Evolutionary conservation across 2,113 vertebrate genomes (phyloP).

Genomic region (Corydoras sp.): DNA sequence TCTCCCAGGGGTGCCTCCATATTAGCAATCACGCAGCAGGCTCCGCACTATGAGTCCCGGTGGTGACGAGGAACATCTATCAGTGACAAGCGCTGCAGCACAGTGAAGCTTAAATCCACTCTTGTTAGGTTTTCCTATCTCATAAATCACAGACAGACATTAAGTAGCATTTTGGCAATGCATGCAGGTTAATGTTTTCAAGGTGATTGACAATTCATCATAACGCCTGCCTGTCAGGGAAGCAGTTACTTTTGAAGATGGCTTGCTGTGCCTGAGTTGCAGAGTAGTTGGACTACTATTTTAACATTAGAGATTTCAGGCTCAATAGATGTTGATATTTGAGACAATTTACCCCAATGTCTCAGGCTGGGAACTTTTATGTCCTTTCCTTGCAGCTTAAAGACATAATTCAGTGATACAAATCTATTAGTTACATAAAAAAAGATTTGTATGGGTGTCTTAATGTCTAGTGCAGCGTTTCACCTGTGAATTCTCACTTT

Average conservation of each 20-base stretch:
- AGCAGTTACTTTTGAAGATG: constrained; percentile 25
- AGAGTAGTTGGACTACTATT: constrained; percentile 19
- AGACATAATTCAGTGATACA: constrained; percentile 14
- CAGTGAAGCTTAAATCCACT: constrained; percentile 11
- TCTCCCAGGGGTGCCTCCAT: constrained; percentile 25
- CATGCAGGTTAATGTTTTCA: constrained; percentile 29
- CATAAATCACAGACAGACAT: constrained; percentile 30
- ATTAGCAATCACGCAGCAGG: constrained; percentile 38
- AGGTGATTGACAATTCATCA: constrained; percentile 35
- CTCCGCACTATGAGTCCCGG: constrained; percentile 27
- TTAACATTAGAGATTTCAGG: constrained; percentile 29
- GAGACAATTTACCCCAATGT: constrained; percentile 29
- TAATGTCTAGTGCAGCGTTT: neutral
- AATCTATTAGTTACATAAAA: constrained; percentile 30
- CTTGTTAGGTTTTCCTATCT: constrained; percentile 18
- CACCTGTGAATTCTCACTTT: neutral
- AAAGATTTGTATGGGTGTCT: constrained; percentile 36
- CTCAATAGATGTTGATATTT: constrained; percentile 25
- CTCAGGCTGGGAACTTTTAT: constrained; percentile 22
- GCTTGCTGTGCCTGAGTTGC: constrained; percentile 19
- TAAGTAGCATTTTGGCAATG: constrained; percentile 23
- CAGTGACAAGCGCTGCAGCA: constrained; percentile 18
- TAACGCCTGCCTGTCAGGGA: constrained; percentile 28
- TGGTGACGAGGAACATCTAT: constrained; percentile 34
- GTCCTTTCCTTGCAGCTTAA: constrained; percentile 18